Conservation (phyloP, 2,797 vertebrate genomes). For the Pangasius sanitwongsei region DNA sequence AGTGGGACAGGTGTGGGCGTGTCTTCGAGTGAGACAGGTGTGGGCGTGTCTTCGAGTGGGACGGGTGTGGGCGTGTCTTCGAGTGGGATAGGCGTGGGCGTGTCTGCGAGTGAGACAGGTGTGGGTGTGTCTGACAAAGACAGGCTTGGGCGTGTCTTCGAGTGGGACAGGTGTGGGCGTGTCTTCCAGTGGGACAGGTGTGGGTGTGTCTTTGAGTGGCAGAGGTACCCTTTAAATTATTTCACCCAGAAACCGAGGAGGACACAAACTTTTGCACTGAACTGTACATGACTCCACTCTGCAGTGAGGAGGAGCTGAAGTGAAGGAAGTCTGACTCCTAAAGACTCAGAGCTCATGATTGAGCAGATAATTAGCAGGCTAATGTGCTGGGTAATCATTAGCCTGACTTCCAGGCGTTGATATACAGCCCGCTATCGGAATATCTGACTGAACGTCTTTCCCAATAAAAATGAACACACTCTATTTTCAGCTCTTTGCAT, state of each 20-base stretch:
- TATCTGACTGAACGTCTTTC: constrained; percentile 11
- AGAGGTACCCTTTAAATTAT: background rate
- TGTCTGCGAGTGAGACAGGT: background rate
- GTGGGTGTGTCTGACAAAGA: background rate
- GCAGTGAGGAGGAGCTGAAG: background rate
- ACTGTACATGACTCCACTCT: background rate
- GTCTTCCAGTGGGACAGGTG: background rate
- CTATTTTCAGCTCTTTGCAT: constrained; percentile 4
- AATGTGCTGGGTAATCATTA: constrained; percentile 30
- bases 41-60: background rate
- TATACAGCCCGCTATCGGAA: background rate
- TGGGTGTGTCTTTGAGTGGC: background rate
- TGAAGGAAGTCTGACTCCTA: constrained; percentile 22
- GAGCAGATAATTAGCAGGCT: constrained; percentile 27
- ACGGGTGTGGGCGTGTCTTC: background rate
- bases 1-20: background rate
- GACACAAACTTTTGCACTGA: background rate
- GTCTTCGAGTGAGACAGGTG: background rate
- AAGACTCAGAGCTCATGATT: constrained; percentile 4
- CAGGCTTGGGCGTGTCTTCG: background rate
- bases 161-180: background rate
- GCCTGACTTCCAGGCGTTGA: background rate
- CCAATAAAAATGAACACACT: background rate
- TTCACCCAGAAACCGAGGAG: background rate
- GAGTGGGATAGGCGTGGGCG: background rate